Percentiles rank a stretch among this genome's conserved stretches.
These are phyloP conservation scores for Cyclophora punctaria DNA, from an alignment of 2,888 invertebrate species.

Conservation along the genomic window DNA sequence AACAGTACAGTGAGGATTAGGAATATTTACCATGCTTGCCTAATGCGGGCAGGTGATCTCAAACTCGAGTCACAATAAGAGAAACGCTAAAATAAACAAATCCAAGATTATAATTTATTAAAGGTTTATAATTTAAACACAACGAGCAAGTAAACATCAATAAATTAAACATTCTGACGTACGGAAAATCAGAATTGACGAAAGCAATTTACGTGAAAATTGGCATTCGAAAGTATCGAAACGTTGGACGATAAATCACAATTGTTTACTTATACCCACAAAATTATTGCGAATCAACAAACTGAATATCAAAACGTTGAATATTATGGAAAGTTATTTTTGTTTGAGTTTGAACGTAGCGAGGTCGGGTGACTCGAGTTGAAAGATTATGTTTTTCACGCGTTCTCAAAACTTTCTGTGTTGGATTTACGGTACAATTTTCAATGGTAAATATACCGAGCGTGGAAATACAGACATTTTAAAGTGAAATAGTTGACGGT, in stretches of 20 bases:
- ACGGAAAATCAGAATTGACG: constrained; percentile 48
- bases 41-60: too few species aligned
- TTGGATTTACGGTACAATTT: too few species aligned
- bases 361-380: background rate
- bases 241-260: constrained; percentile 38
- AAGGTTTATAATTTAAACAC: too few species aligned
- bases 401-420: too few species aligned
- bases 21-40: too few species aligned
- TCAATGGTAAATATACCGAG: too few species aligned
- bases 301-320: constrained; percentile 4
- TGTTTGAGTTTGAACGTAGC: constrained; percentile 2
- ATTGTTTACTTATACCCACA: constrained; percentile 13
- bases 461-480: too few species aligned
- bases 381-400: constrained; percentile 5
- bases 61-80: too few species aligned
- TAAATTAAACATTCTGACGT: constrained; percentile 47
- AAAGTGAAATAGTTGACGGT: too few species aligned
- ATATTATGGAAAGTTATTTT: constrained; percentile 12
- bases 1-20: too few species aligned
- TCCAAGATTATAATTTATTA: too few species aligned
- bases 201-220: constrained; percentile 50
- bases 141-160: constrained; percentile 34
- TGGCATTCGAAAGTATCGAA: constrained; percentile 35
- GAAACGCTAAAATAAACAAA: too few species aligned
- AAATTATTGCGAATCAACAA: constrained; percentile 14